phyloP scores from a whole-genome alignment of 2,888 invertebrate genomes.

The Agrotis segetum region DNA sequence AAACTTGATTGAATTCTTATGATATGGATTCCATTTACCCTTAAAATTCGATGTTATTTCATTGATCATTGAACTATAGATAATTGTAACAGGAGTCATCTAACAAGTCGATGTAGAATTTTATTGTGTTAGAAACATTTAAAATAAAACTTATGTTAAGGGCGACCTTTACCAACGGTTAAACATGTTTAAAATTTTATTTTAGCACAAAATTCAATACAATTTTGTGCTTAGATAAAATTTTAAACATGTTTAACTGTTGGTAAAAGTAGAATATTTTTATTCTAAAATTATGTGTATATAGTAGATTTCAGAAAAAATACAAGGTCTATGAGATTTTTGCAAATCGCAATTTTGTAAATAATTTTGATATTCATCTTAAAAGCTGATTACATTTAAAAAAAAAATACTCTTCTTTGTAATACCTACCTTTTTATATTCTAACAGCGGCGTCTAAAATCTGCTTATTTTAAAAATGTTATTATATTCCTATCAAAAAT shows the following conservation, averaged over 20 bases:
- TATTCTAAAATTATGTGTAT: not conserved
- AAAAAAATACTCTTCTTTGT: not conserved
- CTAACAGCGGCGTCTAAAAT: not conserved
- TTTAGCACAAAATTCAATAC: no score
- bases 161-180: no score
- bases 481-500: no score
- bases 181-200: no score
- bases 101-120: not conserved
- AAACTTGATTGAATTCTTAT: conserved; percentile 24
- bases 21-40: not conserved
- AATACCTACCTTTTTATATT: not conserved
- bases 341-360: no score
- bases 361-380: no score
- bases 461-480: conserved; percentile 7
- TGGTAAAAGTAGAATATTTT: no score
- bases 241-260: no score
- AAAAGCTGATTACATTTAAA: no score
- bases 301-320: not conserved
- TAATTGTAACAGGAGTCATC: conserved; percentile 4
- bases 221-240: no score
- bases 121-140: not conserved
- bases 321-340: not conserved
- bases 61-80: conserved; percentile 35
- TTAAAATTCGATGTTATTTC: conserved; percentile 26
- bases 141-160: not conserved